Evolutionary conservation across 2,888 invertebrate genomes (phyloP), one percentile per base, ranked within the genome.

Genomic region (Daptonema setosum): DNA sequence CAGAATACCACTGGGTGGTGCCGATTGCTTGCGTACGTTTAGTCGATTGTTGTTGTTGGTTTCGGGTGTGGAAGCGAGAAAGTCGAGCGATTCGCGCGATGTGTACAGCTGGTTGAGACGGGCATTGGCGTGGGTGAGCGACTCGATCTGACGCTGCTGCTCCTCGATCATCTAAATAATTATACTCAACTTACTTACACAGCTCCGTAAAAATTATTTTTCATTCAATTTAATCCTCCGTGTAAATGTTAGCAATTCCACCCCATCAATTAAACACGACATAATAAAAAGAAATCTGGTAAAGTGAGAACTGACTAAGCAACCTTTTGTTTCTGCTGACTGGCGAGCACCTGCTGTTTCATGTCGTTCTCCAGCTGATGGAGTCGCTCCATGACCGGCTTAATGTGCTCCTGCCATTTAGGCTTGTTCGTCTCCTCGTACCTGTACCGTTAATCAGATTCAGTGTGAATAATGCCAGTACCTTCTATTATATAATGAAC

Each of bases 351-450:
- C 29, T 52, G 52, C 8, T 28, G 14, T 25, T 56, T n/a, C 50
- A 62, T 61, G 52, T 59, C 35, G 59, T 63, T 1, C 63, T 63
- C 43, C 61, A 63, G 53, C 56, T 64, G 43, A 52, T 64, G 55
- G 57, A 63, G 56, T 56, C 60, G 20, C 63, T 64, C 56, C 45
- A 45, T 45, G n/a, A 45, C 45, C 11, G 45, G 45, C n/a, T 45
- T 45, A 22, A 45, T 45, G 14, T 5, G 8, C 17, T 45, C 45
- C 45, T 45, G 45, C 45, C 45, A 45, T 45, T 45, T 45, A 17
- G 45, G 45, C n/a, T 3, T 17, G n/a, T n/a, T 17, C 11, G 45
- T 22, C 3, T 45, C 45, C 22, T 45, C 45, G n/a, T 17, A n/a
- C 22, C 45, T 45, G 45, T 17, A 45, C 5, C n/a, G n/a, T n/a